Conservation (phyloP, 2,888 invertebrate species). For the Xanthia icteritia region DNA sequence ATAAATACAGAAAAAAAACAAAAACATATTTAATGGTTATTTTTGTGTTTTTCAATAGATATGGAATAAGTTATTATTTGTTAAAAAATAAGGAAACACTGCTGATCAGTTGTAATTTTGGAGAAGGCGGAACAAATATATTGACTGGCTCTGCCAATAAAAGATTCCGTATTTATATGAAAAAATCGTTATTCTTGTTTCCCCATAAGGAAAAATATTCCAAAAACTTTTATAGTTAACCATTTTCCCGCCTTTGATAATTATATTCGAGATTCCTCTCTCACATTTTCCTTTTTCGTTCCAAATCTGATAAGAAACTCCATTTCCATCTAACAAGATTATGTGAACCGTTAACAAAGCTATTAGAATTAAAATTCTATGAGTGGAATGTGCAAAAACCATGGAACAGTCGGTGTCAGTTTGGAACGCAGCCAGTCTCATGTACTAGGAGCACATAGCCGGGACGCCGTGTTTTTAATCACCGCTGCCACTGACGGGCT, state of each 20-base stretch:
- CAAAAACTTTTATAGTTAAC: constrained; percentile 33
- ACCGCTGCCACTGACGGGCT: constrained; percentile 60
- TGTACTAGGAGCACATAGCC: constrained; percentile 57
- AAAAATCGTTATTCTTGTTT: constrained; percentile 34
- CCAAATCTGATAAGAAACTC: constrained; percentile 57
- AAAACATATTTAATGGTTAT: no score
- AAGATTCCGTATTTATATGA: constrained; percentile 27
- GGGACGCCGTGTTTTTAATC: constrained; percentile 64
- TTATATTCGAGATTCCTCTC: constrained; percentile 33
- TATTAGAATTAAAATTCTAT: constrained; percentile 65
- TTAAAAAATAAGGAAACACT: constrained; percentile 10
- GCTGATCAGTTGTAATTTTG: constrained; percentile 2
- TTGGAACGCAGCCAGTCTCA: constrained; percentile 66
- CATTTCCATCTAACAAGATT: constrained; percentile 58
- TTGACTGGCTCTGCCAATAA: constrained; percentile 8
- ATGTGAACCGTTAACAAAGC: constrained; percentile 58
- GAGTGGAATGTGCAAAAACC: constrained; percentile 61
- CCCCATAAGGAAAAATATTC: constrained; percentile 44
- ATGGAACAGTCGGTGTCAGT: constrained; percentile 59
- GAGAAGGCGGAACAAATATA: constrained; percentile 14
- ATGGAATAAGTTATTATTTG: no score
- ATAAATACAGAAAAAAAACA: no score
- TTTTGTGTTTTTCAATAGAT: no score
- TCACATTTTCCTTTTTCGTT: constrained; percentile 36
- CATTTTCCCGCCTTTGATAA: constrained; percentile 54